A percentile compares a stretch with the other conserved stretches of the same genome.
These are phyloP conservation scores for Epistrophe grossulariae DNA, from an alignment of 2,888 invertebrate species.

Conservation along the genomic window DNA sequence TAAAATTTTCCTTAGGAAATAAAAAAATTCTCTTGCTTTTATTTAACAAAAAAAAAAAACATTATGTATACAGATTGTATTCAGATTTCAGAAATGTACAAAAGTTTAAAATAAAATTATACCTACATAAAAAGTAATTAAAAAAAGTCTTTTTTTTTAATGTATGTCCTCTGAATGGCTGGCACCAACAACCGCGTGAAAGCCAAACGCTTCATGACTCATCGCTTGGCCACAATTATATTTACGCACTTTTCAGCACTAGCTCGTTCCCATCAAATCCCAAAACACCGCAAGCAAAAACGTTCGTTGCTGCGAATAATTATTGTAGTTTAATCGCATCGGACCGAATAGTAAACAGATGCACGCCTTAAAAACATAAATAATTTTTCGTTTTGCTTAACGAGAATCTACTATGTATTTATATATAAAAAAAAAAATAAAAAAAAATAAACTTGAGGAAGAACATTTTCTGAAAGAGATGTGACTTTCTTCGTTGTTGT, in stretches of 20 bases:
- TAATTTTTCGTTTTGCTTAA: conserved; percentile 54
- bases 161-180: conserved; percentile 59
- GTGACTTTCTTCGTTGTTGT: conserved; percentile 22
- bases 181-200: conserved; percentile 59
- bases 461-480: conserved; percentile 54
- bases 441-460: conserved; percentile 64
- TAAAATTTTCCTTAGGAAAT: conserved; percentile 51
- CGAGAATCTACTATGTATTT: conserved; percentile 10
- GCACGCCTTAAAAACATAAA: conserved; percentile 64
- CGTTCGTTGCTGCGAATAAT: conserved; percentile 57
- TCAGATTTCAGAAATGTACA: not conserved
- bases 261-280: conserved; percentile 19
- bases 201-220: conserved; percentile 63
- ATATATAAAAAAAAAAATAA: conserved; percentile 56
- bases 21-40: conserved; percentile 31
- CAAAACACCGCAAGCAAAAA: not conserved
- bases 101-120: conserved; percentile 23
- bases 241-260: conserved; percentile 63
- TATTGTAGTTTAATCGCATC: conserved; percentile 74
- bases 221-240: conserved; percentile 54
- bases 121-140: conserved; percentile 18
- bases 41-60: too few species aligned
- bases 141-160: conserved; percentile 34
- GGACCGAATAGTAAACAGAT: conserved; percentile 69
- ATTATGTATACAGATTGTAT: too few species aligned